Base-by-base conservation (phyloP, 1,140 invertebrate species). In the Nasonia giraulti region DNA sequence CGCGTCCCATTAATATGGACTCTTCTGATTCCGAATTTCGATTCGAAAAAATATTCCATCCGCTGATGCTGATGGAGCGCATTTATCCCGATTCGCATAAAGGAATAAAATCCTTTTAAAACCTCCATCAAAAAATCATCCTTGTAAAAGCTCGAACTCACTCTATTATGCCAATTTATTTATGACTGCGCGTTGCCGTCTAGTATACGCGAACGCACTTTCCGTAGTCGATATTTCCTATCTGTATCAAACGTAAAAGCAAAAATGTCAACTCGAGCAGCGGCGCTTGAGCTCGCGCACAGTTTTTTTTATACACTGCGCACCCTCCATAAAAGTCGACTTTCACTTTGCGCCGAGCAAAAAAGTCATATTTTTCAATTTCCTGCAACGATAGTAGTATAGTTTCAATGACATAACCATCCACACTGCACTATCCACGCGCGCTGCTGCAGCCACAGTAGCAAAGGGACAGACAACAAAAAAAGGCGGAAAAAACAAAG, bases 351-450 rank as follows among this genome's bases (percentile, higher is more conserved):
- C 17, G 20, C 55, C 20, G 20, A 17, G 55, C 17, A 14, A n/a
- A 62, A 62, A 62, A 62, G 55, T 62, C 55, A 62, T 62, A 62
- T 62, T 62, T 62, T 62, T 62, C 20, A 62, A 62, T 62, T 62
- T 62, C 17, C 55, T 27, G 27, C 55, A 62, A 20, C 55, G 55
- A 62, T 62, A 62, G 12, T 27, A 27, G 2, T 37, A 37, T 20
- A 62, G 55, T 62, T 62, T 62, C 55, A 62, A 62, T 62, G 55
- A 62, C 55, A 62, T 20, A 62, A n/a, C 55, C 14, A 2, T 17
- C 10, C 17, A 20, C 20, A 6, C 55, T 62, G 14, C 20, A 10
- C 40, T 14, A 20, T 17, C 5, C 20, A 7, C 55, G 0, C 55
- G 17, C 55, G 5, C 55, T 3, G 4, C 55, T 17, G 2, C 55